Percentiles rank a stretch among this genome's conserved stretches.
Conservation (phyloP, 1,140 invertebrate genomes). For the Pomphorhynchus laevis region DNA sequence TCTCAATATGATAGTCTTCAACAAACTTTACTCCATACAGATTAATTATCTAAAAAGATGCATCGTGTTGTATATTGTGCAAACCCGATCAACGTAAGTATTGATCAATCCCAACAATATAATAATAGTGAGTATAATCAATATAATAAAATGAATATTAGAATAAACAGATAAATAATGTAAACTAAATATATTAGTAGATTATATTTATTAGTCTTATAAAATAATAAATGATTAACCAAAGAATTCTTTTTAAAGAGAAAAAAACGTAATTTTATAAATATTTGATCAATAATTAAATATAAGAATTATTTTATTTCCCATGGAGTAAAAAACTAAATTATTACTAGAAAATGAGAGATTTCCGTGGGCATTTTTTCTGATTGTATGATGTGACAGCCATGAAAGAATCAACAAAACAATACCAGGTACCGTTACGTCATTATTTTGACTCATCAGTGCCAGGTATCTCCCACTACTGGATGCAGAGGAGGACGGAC, state of each 20-base stretch:
- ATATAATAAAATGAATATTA: not conserved
- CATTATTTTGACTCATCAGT: no score
- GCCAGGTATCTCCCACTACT: no score
- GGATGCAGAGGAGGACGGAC: no score
- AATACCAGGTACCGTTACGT: no score
- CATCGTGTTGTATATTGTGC: not conserved
- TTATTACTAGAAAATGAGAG: no score
- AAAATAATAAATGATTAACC: not conserved
- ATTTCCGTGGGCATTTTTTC: no score
- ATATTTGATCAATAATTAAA: not conserved
- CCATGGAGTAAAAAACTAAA: no score
- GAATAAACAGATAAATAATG: not conserved
- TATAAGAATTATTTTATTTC: no score
- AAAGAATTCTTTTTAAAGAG: not conserved
- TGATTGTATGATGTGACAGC: no score
- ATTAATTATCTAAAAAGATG: conserved; percentile 16
- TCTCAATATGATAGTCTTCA: conserved; percentile 88
- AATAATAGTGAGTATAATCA: not conserved
- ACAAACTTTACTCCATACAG: conserved; percentile 69
- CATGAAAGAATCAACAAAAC: no score
- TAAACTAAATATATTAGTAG: not conserved
- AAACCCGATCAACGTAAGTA: no score
- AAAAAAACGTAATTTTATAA: not conserved
- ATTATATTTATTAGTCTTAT: not conserved
- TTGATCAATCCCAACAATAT: no score